Conservation (phyloP, 2,797 vertebrate species). For the Gymnodraco acuticeps region DNA sequence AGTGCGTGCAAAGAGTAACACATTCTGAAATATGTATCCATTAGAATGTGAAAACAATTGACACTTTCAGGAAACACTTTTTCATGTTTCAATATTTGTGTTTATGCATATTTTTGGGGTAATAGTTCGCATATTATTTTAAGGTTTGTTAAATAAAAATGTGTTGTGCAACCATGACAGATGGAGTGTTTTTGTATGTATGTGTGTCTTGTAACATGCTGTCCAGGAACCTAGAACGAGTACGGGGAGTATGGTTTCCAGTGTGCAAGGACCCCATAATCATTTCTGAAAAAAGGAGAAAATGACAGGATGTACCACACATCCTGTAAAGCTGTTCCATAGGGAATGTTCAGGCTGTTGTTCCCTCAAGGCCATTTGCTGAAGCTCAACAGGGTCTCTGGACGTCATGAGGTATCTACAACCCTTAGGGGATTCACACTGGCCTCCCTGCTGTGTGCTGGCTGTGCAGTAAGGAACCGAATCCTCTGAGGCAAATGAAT, state of each 20-base stretch:
- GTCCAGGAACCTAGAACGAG: conserved; percentile 38
- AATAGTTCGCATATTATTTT: conserved; percentile 30
- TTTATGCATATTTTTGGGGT: conserved; percentile 23
- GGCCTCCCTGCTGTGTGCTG: conserved; percentile 36
- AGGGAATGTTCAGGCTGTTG: conserved; percentile 47
- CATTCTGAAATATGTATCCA: conserved; percentile 25
- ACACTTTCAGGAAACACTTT: conserved; percentile 23
- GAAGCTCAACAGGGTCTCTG: conserved; percentile 24
- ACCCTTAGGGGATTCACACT: conserved; percentile 51
- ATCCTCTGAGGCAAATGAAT: conserved; percentile 64
- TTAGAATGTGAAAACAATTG: conserved; percentile 35
- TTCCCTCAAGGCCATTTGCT: conserved; percentile 58
- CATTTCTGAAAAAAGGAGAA: conserved; percentile 44
- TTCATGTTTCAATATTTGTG: conserved; percentile 28
- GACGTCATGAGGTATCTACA: conserved; percentile 46
- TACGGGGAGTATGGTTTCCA: conserved; percentile 45
- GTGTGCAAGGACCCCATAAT: conserved; percentile 21
- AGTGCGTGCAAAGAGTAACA: conserved; percentile 14
- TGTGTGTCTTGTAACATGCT: conserved; percentile 14
- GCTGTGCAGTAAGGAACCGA: conserved; percentile 49
- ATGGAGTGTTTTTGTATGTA: conserved; percentile 3
- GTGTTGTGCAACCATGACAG: neutral
- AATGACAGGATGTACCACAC: conserved; percentile 69
- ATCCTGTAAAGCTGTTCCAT: conserved; percentile 58
- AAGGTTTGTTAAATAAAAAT: conserved; percentile 16